Percentiles rank a stretch among this genome's conserved stretches.
phyloP scores from a whole-genome alignment of 2,888 invertebrate species.

The Pyrochroa serraticornis region DNA sequence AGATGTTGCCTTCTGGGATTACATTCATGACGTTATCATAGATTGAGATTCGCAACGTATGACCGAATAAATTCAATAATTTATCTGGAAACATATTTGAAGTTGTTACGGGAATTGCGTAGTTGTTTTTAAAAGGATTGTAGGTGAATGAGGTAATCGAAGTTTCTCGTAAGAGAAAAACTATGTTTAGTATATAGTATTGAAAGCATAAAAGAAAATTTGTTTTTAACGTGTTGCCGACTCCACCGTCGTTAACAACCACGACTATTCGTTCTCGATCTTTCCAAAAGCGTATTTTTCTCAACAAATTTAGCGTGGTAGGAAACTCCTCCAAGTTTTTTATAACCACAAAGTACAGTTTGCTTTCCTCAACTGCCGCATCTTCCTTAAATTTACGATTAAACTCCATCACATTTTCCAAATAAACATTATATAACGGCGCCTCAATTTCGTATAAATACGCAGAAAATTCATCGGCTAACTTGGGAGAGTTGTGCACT shows the following conservation, averaged over 20 bases:
- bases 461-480: conserved; percentile 3
- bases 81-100: conserved; percentile 20
- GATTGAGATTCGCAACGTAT: conserved; percentile 29
- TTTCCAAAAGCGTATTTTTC: conserved; percentile 24
- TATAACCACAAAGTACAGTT: conserved; percentile 25
- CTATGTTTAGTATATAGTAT: conserved; percentile 18
- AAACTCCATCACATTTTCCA: conserved; percentile 14
- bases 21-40: conserved; percentile 28
- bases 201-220: conserved; percentile 15
- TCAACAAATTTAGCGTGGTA: not conserved
- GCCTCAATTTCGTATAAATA: conserved; percentile 2
- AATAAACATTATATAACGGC: conserved; percentile 12
- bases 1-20: conserved; percentile 3
- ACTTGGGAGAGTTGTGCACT: conserved; percentile 1
- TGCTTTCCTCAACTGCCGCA: conserved; percentile 34
- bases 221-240: not conserved
- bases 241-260: conserved; percentile 7
- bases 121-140: conserved; percentile 18
- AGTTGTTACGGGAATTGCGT: not conserved
- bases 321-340: conserved; percentile 12
- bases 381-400: not conserved
- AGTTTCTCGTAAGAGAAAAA: conserved; percentile 3
- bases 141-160: conserved; percentile 10
- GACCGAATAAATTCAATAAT: conserved; percentile 21
- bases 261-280: conserved; percentile 17